These are phyloP conservation scores for Lophochroa leadbeateri DNA, from an alignment of 2,113 vertebrate genomes.

Conservation along the genomic window DNA sequence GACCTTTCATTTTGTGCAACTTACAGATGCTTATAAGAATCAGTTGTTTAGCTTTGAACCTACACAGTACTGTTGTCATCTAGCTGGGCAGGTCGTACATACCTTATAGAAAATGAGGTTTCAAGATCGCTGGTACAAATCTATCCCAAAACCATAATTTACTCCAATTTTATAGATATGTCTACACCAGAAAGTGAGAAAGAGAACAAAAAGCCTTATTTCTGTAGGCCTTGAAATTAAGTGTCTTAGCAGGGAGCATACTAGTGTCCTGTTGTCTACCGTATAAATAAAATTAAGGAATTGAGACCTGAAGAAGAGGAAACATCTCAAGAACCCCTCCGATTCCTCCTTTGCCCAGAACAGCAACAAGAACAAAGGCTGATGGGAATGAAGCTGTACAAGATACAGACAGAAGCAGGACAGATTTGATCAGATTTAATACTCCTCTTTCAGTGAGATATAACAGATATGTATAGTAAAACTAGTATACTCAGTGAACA, in stretches of 20 bases:
- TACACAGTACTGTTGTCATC: neutral
- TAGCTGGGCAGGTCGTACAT: neutral
- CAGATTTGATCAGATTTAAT: neutral
- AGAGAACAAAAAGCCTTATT: neutral
- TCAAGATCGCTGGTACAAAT: neutral
- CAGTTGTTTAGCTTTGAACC: neutral
- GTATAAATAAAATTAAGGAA: slow-evolving; percentile 36
- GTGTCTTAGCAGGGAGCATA: neutral
- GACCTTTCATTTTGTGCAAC: neutral
- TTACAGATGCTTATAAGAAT: neutral
- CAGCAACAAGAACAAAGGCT: neutral
- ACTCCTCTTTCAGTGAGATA: neutral
- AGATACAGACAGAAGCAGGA: neutral
- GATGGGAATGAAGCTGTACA: neutral
- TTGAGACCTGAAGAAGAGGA: slow-evolving; percentile 43
- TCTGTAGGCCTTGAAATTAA: neutral
- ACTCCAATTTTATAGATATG: neutral
- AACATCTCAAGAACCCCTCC: neutral
- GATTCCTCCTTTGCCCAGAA: neutral
- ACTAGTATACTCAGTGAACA: neutral
- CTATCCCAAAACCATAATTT: neutral
- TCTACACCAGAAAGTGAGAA: slow-evolving; percentile 9
- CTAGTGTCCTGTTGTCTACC: neutral
- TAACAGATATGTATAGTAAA: neutral
- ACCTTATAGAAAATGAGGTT: neutral